Conservation (phyloP, 2,888 invertebrate species). For the Icerya purchasi region DNA sequence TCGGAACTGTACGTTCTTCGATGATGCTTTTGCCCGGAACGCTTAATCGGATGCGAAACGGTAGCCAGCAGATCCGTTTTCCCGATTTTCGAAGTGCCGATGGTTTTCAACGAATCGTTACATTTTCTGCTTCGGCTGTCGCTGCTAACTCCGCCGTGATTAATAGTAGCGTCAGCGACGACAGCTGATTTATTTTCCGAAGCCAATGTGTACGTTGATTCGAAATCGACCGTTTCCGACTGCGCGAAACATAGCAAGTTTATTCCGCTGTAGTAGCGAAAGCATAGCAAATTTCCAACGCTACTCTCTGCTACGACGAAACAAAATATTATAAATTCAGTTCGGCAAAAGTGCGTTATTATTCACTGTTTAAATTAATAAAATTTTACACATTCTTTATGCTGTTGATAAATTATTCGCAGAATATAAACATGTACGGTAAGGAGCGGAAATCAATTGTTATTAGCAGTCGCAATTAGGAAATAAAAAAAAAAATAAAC, state of each 20-base stretch:
- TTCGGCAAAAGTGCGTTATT: too few species aligned
- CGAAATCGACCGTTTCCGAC: slow-evolving; percentile 34
- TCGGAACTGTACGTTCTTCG: slow-evolving; percentile 17
- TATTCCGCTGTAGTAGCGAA: slow-evolving; percentile 45
- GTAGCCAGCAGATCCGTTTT: background rate
- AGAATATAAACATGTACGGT: too few species aligned
- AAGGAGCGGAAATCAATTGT: too few species aligned
- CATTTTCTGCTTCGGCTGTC: background rate
- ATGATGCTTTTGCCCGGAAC: background rate
- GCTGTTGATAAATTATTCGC: too few species aligned
- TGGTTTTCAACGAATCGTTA: background rate
- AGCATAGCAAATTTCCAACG: slow-evolving; percentile 41
- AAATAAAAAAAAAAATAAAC: too few species aligned
- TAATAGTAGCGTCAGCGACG: slow-evolving; percentile 9
- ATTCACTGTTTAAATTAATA: too few species aligned
- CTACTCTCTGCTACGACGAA: slow-evolving; percentile 36
- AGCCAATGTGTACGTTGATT: slow-evolving; percentile 19
- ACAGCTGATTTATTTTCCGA: slow-evolving; percentile 13
- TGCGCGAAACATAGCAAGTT: slow-evolving; percentile 41
- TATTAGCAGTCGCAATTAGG: too few species aligned
- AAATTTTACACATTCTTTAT: too few species aligned
- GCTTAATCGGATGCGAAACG: background rate
- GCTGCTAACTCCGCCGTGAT: slow-evolving; percentile 12
- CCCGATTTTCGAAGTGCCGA: too few species aligned
- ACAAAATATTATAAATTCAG: too few species aligned